phyloP scores from a whole-genome alignment of 2,113 vertebrate genomes.

The Engraulis encrasicolus region DNA sequence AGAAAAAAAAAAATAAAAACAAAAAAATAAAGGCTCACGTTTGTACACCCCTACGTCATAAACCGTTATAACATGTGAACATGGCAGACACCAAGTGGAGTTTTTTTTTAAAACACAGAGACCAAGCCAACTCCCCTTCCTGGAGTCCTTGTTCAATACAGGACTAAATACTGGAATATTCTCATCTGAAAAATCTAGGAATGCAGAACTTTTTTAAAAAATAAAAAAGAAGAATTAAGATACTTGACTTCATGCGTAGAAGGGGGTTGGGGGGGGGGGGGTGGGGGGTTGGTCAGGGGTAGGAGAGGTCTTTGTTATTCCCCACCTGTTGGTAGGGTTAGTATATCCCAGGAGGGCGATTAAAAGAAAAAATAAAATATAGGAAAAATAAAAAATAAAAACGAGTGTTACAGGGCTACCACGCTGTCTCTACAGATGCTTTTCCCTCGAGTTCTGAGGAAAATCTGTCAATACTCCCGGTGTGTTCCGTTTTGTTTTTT shows the following conservation, averaged over 20 bases:
- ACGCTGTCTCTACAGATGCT: conserved; percentile 64
- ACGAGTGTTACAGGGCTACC: conserved; percentile 68
- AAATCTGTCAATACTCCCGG: conserved; percentile 72
- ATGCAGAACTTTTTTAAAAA: conserved; percentile 74
- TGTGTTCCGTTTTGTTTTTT: conserved; percentile 65
- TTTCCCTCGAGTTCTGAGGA: conserved; percentile 40
- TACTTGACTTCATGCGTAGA: conserved; percentile 66
- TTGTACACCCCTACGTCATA: conserved; percentile 62
- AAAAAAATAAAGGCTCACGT: conserved; percentile 52
- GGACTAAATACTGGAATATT: conserved; percentile 73
- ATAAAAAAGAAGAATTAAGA: conserved; percentile 64
- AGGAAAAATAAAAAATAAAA: conserved; percentile 35
- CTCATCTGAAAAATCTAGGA: conserved; percentile 72
- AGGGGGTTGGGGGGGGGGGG: background rate
- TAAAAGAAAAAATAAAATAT: conserved; percentile 63
- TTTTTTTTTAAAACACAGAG: conserved; percentile 68
- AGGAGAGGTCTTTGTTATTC: conserved; percentile 61
- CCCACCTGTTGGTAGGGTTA: conserved; percentile 57
- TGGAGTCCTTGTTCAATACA: conserved; percentile 69
- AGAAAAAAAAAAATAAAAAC: conserved; percentile 44
- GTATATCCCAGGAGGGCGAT: conserved; percentile 68
- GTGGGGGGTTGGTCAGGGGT: conserved; percentile 39
- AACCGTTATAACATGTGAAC: conserved; percentile 74
- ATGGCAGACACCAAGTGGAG: conserved; percentile 58
- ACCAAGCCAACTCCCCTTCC: conserved; percentile 61